Evolutionary conservation across 2,797 vertebrate species (phyloP), one percentile per base, ranked within the genome.

Genomic region (Thamnophis elegans): DNA sequence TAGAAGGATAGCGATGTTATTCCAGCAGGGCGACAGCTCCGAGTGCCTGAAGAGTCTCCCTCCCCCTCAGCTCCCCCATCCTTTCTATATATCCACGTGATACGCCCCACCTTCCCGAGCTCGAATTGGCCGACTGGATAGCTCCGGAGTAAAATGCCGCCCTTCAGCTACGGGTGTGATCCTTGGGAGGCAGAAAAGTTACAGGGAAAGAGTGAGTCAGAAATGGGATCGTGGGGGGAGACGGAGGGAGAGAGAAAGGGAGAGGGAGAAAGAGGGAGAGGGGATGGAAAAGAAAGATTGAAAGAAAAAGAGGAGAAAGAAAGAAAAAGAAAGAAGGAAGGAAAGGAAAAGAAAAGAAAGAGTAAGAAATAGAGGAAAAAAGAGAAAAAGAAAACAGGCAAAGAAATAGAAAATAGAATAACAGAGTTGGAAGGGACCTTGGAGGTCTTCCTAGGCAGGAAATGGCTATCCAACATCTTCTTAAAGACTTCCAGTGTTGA

Each of bases 61-160:
- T 10, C 58, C 9, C 16, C 73, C 12, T 36, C 42, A 1, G 10
- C 36, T 28, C 73, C 73, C 42, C 86, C 82, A 26, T 12, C 59
- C 51, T 88, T 51, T 56, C 55, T 93, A 89, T 93, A 91, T 65
- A 89, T 0, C 10, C 25, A 56, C 22, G 32, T 32, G 59, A 26
- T 56, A 11, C 28, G 91, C 92, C n/a, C 89, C 92, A 86, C 86
- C 92, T 88, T 55, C 32, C 55, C 36, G 25, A 53, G 92, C 13
- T 20, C 51, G 54, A 73, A 58, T 68, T 59, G 65, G 47, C 65
- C 1, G 22, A 36, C 2, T 28, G 47, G 87, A 26, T 85, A 47
- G 89, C 55, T 91, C 51, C 42, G 68, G 25, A 47, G 65, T 65
- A 68, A 91, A 65, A 13, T 65, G 56, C 86, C 51, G 16, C 20